These are phyloP conservation scores for Nyctereutes procyonoides DNA, from an alignment of 2,113 vertebrate genomes.

Conservation along the genomic window DNA sequence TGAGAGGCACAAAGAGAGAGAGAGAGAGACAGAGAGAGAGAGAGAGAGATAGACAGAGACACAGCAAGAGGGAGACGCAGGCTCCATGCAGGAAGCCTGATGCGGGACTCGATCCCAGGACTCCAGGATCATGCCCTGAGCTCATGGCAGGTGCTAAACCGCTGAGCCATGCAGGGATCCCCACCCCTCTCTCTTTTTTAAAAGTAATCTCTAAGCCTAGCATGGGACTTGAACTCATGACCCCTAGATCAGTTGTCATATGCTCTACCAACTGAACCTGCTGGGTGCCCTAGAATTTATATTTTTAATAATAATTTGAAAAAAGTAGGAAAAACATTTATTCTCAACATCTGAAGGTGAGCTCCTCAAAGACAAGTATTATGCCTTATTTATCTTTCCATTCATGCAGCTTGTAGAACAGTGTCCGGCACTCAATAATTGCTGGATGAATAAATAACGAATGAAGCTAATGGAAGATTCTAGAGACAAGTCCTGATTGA, in stretches of 20 bases:
- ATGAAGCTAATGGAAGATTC: neutral
- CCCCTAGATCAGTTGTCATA: neutral
- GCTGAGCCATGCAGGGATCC: too few species aligned
- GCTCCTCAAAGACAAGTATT: neutral
- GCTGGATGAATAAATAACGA: neutral
- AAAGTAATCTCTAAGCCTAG: neutral
- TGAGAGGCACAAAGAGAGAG: too few species aligned
- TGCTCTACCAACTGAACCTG: neutral
- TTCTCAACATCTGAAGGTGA: neutral
- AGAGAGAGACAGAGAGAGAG: too few species aligned
- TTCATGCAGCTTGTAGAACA: neutral
- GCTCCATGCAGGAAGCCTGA: too few species aligned
- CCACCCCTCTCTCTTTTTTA: too few species aligned
- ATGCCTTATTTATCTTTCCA: neutral
- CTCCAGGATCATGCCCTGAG: too few species aligned
- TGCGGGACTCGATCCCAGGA: too few species aligned
- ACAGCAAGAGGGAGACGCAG: too few species aligned
- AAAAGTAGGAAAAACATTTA: neutral
- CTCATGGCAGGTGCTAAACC: too few species aligned
- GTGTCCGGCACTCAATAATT: neutral
- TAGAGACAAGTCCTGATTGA: neutral
- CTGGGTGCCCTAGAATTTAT: neutral
- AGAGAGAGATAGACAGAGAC: too few species aligned
- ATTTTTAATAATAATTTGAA: neutral
- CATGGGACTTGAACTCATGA: neutral